Percentiles rank a stretch among this genome's conserved stretches.
Conservation (phyloP, 2,113 vertebrate species). For the Propithecus coquereli region DNA sequence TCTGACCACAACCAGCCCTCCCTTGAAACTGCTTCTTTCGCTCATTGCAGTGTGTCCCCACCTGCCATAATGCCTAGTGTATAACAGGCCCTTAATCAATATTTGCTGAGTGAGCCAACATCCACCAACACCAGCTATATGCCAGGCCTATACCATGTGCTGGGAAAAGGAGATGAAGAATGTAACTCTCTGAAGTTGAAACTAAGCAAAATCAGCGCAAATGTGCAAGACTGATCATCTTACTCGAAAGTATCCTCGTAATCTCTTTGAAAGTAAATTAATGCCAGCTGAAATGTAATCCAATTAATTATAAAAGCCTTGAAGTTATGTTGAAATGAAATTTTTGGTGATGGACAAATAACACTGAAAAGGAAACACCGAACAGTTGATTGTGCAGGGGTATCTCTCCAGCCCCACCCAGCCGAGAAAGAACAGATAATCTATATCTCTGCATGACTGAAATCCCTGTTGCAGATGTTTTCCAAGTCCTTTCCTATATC, state of each 20-base stretch:
- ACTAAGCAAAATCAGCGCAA: neutral
- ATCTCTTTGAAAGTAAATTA: neutral
- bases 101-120: neutral
- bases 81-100: neutral
- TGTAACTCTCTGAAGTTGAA: neutral
- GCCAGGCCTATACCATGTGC: neutral
- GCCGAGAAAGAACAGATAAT: neutral
- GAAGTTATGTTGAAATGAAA: neutral
- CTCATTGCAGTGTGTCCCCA: neutral
- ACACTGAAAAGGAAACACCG: neutral
- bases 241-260: neutral
- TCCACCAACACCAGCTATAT: neutral
- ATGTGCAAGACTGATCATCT: neutral
- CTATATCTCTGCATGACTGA: neutral
- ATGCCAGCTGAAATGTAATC: neutral
- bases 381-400: neutral
- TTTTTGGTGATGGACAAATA: neutral
- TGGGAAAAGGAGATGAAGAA: neutral
- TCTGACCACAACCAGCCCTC: neutral
- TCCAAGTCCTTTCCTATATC: neutral
- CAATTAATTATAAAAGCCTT: neutral
- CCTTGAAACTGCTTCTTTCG: neutral
- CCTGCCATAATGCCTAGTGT: neutral
- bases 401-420: neutral
- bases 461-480: neutral